Percentiles rank a stretch among this genome's conserved stretches.
phyloP scores from a whole-genome alignment of 2,797 vertebrate genomes.

The Spinibarbus caldwelli region DNA sequence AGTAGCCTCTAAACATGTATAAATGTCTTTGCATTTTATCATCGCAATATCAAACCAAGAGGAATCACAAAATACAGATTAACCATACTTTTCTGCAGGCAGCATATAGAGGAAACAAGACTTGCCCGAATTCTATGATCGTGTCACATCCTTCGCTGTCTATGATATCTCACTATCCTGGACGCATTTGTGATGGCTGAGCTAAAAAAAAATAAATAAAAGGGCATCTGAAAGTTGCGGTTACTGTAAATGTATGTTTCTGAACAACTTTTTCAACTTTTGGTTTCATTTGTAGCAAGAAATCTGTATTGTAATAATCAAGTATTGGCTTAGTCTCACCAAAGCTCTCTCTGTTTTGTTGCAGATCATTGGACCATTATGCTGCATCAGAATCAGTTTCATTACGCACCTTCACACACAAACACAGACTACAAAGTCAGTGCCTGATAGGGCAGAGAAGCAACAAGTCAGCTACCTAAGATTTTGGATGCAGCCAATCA shows the following conservation, averaged over 20 bases:
- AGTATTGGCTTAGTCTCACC: neutral
- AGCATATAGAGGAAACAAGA: neutral
- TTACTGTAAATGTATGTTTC: neutral
- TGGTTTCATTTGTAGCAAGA: neutral
- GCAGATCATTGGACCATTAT: neutral
- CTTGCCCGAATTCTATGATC: neutral
- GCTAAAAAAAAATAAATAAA: neutral
- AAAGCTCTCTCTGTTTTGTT: neutral
- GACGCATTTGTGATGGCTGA: neutral
- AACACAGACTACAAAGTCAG: neutral
- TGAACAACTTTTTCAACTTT: neutral
- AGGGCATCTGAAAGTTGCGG: neutral
- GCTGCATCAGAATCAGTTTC: neutral
- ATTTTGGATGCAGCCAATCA: neutral
- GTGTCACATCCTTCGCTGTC: neutral
- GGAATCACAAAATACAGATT: neutral
- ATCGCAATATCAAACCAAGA: neutral
- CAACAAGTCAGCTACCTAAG: too few species aligned
- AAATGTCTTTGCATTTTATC: neutral
- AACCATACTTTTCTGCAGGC: neutral
- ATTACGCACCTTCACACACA: neutral
- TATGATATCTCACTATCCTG: neutral
- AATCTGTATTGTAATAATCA: neutral
- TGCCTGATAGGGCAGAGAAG: neutral
- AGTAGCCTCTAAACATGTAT: neutral